Conservation (phyloP, 2,797 vertebrate species). For the Meda fulgida region DNA sequence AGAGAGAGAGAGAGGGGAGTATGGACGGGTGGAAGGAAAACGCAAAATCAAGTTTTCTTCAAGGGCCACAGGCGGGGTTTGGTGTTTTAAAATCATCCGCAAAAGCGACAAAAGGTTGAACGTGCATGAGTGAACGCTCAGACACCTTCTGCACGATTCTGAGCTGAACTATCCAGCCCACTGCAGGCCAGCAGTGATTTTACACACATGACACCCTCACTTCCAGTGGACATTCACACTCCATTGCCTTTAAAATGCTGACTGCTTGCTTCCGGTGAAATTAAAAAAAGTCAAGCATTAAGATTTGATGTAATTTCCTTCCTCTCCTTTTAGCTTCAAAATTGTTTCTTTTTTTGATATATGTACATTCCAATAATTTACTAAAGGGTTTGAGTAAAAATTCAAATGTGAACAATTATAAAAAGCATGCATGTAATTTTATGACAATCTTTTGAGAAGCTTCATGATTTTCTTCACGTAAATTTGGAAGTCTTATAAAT, state of each 20-base stretch:
- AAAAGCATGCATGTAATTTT: conserved; percentile 8
- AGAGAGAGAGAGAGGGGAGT: conserved; percentile 21
- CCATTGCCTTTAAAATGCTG: conserved; percentile 37
- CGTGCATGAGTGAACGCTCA: conserved; percentile 39
- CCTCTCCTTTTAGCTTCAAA: conserved; percentile 5
- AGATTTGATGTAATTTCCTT: conserved; percentile 10
- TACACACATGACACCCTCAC: conserved; percentile 39
- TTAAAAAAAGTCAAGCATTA: conserved; percentile 32
- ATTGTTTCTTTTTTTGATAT: neutral
- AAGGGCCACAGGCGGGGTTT: conserved; percentile 37
- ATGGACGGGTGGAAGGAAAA: conserved; percentile 26
- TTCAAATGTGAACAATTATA: neutral
- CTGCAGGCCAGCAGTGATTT: conserved; percentile 45
- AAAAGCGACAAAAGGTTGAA: conserved; percentile 51
- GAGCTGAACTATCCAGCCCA: conserved; percentile 45
- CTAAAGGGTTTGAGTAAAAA: neutral
- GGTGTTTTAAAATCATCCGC: conserved; percentile 45
- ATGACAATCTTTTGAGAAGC: neutral
- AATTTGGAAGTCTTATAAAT: conserved; percentile 4
- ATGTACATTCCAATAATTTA: neutral
- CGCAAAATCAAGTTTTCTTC: conserved; percentile 57
- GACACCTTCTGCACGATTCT: conserved; percentile 45
- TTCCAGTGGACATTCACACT: conserved; percentile 42
- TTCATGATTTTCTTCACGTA: neutral
- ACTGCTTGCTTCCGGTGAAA: conserved; percentile 35